phyloP scores from a whole-genome alignment of 2,113 vertebrate species.

The Garra rufa region DNA sequence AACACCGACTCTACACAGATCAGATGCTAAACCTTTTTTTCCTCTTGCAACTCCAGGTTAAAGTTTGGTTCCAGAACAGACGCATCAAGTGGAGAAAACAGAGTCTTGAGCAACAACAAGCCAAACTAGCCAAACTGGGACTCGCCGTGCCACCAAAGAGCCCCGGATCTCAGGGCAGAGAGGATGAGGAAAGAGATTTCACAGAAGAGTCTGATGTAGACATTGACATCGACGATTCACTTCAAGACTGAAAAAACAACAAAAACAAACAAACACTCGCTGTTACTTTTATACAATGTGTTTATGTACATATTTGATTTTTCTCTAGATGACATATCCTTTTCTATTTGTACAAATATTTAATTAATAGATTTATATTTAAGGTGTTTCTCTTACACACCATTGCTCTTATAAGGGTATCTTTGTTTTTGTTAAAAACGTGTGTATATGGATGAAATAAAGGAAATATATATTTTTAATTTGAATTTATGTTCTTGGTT shows the following conservation, averaged over 20 bases:
- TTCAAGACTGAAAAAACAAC: constrained; percentile 58
- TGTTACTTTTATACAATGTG: neutral
- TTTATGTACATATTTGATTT: constrained; percentile 58
- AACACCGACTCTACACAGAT: neutral
- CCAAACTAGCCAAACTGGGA: constrained; percentile 81
- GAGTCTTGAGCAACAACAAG: constrained; percentile 83
- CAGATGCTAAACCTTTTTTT: neutral
- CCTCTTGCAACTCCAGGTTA: constrained; percentile 69
- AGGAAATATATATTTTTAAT: constrained; percentile 75
- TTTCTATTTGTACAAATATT: constrained; percentile 67
- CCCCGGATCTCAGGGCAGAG: constrained; percentile 74
- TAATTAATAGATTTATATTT: constrained; percentile 79
- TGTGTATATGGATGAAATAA: constrained; percentile 69
- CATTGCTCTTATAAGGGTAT: constrained; percentile 64
- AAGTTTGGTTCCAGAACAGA: constrained; percentile 85
- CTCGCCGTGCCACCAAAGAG: constrained; percentile 71
- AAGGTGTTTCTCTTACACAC: constrained; percentile 63
- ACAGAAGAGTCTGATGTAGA: constrained; percentile 68
- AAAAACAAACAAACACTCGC: neutral
- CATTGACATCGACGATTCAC: constrained; percentile 70
- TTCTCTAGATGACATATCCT: constrained; percentile 41
- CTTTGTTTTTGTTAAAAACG: constrained; percentile 50
- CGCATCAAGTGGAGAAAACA: constrained; percentile 85
- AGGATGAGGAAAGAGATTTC: constrained; percentile 71
- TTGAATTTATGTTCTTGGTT: neutral